A percentile compares a stretch with the other conserved stretches of the same genome.
These are phyloP conservation scores for Pseudomyrmex sp. DNA, from an alignment of 1,140 invertebrate species.

Conservation along the genomic window DNA sequence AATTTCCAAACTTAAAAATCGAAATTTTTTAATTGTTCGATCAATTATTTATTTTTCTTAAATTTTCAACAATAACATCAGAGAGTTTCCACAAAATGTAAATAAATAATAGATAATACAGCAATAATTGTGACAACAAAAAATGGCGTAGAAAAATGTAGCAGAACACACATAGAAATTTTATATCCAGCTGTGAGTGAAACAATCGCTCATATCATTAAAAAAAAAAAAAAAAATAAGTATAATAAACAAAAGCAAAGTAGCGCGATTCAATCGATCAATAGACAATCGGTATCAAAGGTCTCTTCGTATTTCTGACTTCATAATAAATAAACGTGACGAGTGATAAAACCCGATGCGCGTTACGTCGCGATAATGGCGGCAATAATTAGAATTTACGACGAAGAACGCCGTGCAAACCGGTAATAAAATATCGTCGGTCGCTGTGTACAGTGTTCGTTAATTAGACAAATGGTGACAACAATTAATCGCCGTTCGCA, in stretches of 20 bases:
- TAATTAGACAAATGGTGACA: constrained; percentile 53
- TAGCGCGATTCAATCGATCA: background rate
- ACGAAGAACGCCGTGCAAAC: background rate
- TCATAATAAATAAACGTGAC: constrained; percentile 10
- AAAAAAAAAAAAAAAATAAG: too few relatives aligned
- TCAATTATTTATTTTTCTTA: background rate
- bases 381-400: constrained; percentile 55
- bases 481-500: constrained; percentile 42
- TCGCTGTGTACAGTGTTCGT: constrained; percentile 23
- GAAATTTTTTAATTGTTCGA: background rate
- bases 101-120: background rate
- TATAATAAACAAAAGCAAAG: background rate
- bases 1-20: background rate
- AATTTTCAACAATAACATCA: background rate
- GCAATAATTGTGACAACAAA: too few relatives aligned
- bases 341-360: constrained; percentile 37
- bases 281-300: background rate
- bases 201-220: too few relatives aligned
- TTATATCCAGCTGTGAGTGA: background rate
- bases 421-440: constrained; percentile 47
- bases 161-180: too few relatives aligned
- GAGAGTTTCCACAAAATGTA: background rate
- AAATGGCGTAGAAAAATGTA: too few relatives aligned
- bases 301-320: constrained; percentile 12
- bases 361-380: constrained; percentile 41